Evolutionary conservation across 2,797 vertebrate genomes (phyloP), one percentile per base, ranked within the genome.

Genomic region (Mus spretus): DNA sequence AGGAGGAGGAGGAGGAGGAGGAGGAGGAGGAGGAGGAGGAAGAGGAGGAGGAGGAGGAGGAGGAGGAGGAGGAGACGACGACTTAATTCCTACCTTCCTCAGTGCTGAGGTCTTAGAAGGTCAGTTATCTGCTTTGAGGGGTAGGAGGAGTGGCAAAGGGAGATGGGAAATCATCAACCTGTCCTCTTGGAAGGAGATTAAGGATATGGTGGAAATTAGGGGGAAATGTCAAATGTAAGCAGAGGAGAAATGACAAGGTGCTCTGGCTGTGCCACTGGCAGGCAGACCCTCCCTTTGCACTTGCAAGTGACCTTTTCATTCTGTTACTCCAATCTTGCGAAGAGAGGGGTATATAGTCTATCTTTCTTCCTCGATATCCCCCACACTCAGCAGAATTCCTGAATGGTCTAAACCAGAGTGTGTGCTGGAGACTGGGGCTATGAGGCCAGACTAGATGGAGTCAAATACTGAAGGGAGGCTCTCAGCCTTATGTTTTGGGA

Each of bases 51-150:
- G 3, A 40, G 37, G 37, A 44, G 3, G 44, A 44, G 3, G 44
- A 44, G 40, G 40, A 44, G 40, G 4, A 44, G 40, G 4, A 44
- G 40, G 4, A 2, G 40, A 44, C 44, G 44, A 44, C 3, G 65
- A 94, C 88, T 81, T 77, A 84, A 93, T 89, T 96, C 37, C 50
- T 72, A 37, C 37, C 40, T 74, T 72, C 26, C 31, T 78, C 47
- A 79, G 13, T 34, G 12, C 20, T 93, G 57, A 82, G 17, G 82
- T 90, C 92, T 75, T 72, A 50, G 59, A 91, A 89, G 44, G 28
- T 55, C 67, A 72, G 44, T 85, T 92, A 70, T 70, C 77, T 92
- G 81, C 86, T 90, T 31, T 61, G 82, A 67, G 84, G 37, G 34
- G 14, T 34, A 10, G 28, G 14, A 74, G 44, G 26, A 70, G 4